Percentiles rank a stretch among this genome's conserved stretches.
Evolutionary conservation across 2,888 invertebrate species (phyloP).

Genomic region (Aleiodes leptofemur): DNA sequence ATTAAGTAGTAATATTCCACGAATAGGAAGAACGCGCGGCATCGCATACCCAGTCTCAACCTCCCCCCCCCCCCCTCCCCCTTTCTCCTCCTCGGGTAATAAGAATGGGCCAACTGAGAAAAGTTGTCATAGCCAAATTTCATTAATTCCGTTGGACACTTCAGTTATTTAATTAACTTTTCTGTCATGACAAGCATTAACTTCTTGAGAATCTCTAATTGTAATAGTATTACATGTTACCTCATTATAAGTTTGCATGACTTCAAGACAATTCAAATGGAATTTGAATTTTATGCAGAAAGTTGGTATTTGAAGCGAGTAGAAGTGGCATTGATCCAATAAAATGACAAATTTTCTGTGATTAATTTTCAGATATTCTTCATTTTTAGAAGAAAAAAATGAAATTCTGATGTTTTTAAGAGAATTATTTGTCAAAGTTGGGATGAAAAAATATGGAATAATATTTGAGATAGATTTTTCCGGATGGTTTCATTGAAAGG

Average conservation of each 20-base stretch:
- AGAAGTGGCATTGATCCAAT: too few relatives aligned
- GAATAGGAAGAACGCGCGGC: constrained; percentile 67
- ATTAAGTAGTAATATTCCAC: constrained; percentile 73
- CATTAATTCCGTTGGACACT: constrained; percentile 74
- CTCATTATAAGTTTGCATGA: constrained; percentile 39
- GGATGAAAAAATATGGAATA: too few relatives aligned
- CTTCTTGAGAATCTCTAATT: constrained; percentile 59
- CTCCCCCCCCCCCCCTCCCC: constrained; percentile 44
- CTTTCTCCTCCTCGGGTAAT: constrained; percentile 54
- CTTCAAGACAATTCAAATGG: neutral
- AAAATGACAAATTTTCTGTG: too few relatives aligned
- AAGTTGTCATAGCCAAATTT: constrained; percentile 74
- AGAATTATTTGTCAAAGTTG: too few relatives aligned
- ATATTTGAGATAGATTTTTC: too few relatives aligned
- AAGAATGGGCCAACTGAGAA: constrained; percentile 56
- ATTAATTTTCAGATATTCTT: too few relatives aligned
- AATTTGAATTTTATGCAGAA: neutral
- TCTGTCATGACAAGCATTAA: constrained; percentile 71
- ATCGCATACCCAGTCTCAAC: constrained; percentile 53
- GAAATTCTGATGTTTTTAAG: too few relatives aligned
- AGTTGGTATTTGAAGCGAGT: too few relatives aligned
- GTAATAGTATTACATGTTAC: constrained; percentile 31
- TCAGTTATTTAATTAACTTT: constrained; percentile 76
- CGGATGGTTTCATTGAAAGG: too few relatives aligned
- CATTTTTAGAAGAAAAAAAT: too few relatives aligned